These are phyloP conservation scores for Chirona hameri DNA, from an alignment of 2,888 invertebrate species.

Conservation along the genomic window DNA sequence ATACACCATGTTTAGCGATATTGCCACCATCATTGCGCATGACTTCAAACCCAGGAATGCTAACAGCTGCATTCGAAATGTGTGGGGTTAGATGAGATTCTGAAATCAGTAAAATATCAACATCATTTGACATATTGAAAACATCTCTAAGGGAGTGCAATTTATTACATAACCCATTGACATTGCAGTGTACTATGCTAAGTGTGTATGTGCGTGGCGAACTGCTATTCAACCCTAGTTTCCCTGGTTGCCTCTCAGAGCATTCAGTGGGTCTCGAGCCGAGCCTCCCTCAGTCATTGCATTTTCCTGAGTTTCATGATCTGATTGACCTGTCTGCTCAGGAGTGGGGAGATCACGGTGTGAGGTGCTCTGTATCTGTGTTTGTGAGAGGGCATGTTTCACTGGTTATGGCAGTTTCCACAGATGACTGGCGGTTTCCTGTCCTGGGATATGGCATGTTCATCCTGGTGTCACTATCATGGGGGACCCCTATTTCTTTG, in stretches of 20 bases:
- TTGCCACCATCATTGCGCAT: background rate
- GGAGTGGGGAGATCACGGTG: too few relatives aligned
- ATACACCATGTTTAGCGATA: background rate
- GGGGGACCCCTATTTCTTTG: background rate
- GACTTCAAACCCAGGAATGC: background rate
- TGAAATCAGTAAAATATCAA: background rate
- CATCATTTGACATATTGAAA: background rate
- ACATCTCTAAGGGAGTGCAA: background rate
- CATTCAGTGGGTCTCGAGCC: background rate
- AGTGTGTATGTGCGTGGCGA: background rate
- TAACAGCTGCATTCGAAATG: background rate
- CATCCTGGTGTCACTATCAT: background rate
- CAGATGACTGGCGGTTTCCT: background rate
- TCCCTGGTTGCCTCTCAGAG: background rate
- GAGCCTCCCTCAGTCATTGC: background rate
- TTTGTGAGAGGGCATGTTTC: background rate
- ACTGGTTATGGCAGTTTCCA: background rate
- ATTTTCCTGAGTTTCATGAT: background rate
- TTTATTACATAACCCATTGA: background rate
- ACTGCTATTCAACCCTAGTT: background rate
- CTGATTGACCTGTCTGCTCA: too few relatives aligned
- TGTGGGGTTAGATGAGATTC: background rate
- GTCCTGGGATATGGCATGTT: background rate
- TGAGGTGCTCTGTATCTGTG: background rate
- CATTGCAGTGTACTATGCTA: background rate